A percentile compares a stretch with the other conserved stretches of the same genome.
These are phyloP conservation scores for Diorhabda sublineata DNA, from an alignment of 1,140 invertebrate genomes.

Conservation along the genomic window DNA sequence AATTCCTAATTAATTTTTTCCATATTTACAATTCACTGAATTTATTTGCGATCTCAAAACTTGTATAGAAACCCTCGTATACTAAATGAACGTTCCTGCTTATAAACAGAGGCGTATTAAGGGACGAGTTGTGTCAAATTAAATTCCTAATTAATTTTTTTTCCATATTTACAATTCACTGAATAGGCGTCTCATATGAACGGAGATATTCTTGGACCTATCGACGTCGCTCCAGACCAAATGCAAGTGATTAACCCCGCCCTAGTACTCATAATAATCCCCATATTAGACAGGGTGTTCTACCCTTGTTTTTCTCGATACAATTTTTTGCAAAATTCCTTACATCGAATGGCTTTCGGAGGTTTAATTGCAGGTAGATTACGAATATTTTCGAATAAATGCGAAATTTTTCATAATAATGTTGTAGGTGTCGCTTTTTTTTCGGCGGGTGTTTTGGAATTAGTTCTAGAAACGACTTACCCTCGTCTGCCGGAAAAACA, in stretches of 20 bases:
- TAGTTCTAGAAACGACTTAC: conserved; percentile 39
- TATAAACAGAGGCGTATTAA: too few relatives aligned
- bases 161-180: neutral
- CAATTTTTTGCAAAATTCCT: conserved; percentile 50
- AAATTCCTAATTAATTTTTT: neutral
- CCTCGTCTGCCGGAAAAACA: conserved; percentile 35
- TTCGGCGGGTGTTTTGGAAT: conserved; percentile 39
- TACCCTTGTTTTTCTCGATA: conserved; percentile 49
- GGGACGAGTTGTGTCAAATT: too few relatives aligned
- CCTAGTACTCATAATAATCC: conserved; percentile 63
- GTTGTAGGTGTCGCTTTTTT: conserved; percentile 48
- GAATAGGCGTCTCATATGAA: conserved; percentile 63
- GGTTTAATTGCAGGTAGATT: conserved; percentile 57
- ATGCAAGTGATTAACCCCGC: conserved; percentile 65
- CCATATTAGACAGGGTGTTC: conserved; percentile 58
- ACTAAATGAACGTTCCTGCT: too few relatives aligned
- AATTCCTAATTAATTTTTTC: too few relatives aligned
- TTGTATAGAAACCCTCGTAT: too few relatives aligned
- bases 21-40: too few relatives aligned
- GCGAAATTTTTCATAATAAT: neutral
- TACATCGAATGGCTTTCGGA: conserved; percentile 64
- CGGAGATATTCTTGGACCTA: conserved; percentile 50
- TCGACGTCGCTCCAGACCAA: conserved; percentile 60
- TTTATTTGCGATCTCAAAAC: too few relatives aligned
- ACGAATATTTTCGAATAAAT: neutral